Conservation (phyloP, 2,888 invertebrate species). For the Synanthedon tipuliformis region DNA sequence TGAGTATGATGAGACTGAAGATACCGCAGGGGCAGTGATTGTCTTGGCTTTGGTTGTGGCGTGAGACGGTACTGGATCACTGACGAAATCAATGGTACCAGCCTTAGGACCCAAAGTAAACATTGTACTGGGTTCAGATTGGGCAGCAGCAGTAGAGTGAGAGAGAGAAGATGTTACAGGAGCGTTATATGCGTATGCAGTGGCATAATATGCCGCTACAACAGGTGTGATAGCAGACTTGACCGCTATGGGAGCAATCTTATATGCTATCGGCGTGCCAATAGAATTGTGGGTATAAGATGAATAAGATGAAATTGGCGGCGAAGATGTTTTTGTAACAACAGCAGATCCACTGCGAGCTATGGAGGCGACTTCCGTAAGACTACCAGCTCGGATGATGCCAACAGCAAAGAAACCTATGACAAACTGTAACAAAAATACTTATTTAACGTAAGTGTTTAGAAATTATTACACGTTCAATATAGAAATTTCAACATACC, state of each 20-base stretch:
- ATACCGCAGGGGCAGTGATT: conserved; percentile 26
- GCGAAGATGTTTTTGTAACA: conserved; percentile 21
- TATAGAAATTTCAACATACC: background rate
- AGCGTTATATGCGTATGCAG: background rate
- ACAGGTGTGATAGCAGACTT: conserved; percentile 25
- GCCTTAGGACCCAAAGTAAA: too few species aligned
- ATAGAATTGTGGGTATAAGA: background rate
- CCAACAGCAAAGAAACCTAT: conserved; percentile 49
- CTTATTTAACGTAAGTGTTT: background rate
- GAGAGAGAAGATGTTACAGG: too few species aligned
- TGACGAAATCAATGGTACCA: too few species aligned
- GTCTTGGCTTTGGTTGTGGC: conserved; percentile 26
- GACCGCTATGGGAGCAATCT: conserved; percentile 1
- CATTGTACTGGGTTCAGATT: too few species aligned
- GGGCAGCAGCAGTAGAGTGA: too few species aligned
- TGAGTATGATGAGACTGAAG: conserved; percentile 11
- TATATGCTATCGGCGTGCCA: conserved; percentile 5
- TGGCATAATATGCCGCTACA: conserved; percentile 12
- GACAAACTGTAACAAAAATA: conserved; percentile 22
- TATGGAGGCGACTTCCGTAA: conserved; percentile 18
- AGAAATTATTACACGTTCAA: background rate
- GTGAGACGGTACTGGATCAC: conserved; percentile 12
- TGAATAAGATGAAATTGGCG: conserved; percentile 13
- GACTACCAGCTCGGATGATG: conserved; percentile 49
- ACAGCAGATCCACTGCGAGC: conserved; percentile 25